Conservation (phyloP, 2,888 invertebrate species). For the Patella depressa region DNA sequence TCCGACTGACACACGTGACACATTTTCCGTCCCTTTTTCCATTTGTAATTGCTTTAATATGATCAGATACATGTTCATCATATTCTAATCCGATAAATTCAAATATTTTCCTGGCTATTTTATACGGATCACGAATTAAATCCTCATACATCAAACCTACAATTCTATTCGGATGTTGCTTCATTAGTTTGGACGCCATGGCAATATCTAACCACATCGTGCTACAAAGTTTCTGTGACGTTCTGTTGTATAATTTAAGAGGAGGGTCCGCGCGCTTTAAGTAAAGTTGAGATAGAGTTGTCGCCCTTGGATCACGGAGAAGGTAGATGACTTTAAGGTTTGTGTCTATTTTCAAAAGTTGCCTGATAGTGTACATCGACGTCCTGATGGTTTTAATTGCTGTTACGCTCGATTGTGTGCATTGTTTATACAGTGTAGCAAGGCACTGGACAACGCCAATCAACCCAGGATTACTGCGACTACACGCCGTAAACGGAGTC, state of each 20-base stretch:
- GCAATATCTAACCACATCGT: conserved; percentile 17
- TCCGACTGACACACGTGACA: neutral
- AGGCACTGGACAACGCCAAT: conserved; percentile 18
- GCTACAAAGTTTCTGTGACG: conserved; percentile 16
- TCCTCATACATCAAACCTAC: conserved; percentile 20
- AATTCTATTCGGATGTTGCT: conserved; percentile 17
- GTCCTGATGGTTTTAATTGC: conserved; percentile 34
- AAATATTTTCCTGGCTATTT: conserved; percentile 13
- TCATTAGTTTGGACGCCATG: neutral
- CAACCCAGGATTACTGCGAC: neutral
- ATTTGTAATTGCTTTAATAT: neutral
- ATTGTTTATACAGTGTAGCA: conserved; percentile 12
- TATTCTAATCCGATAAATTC: conserved; percentile 6
- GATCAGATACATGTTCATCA: neutral
- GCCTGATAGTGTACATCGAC: conserved; percentile 14
- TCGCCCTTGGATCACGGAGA: conserved; percentile 41
- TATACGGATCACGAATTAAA: conserved; percentile 12
- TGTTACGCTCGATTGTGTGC: conserved; percentile 18
- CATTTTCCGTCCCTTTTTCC: neutral
- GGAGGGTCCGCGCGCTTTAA: conserved; percentile 10
- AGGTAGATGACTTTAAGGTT: conserved; percentile 38
- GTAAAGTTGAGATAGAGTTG: conserved; percentile 28
- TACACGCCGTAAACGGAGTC: neutral
- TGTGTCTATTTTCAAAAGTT: conserved; percentile 27
- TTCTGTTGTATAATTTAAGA: neutral